Evolutionary conservation across 2,888 invertebrate species (phyloP).

Genomic region (Limnephilus lunatus): DNA sequence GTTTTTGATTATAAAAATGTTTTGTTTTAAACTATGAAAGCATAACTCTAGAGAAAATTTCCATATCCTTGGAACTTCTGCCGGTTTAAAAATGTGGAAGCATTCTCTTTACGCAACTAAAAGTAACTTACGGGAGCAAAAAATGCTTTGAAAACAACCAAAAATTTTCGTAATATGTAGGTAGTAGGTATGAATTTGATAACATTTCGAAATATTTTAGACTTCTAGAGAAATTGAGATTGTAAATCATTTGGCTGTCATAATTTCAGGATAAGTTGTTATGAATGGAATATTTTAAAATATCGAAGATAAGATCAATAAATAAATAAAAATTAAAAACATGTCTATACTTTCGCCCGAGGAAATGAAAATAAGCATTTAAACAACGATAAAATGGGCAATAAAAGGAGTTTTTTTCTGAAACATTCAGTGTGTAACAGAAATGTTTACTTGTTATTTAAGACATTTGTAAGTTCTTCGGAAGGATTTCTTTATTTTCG

Average conservation of each 20-base stretch:
- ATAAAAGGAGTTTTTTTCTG: not conserved
- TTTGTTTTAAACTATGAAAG: not conserved
- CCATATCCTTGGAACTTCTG: too few species aligned
- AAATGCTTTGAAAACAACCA: not conserved
- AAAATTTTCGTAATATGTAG: not conserved
- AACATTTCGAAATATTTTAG: not conserved
- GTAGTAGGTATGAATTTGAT: not conserved
- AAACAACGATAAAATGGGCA: not conserved
- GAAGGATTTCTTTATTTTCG: conserved; percentile 21
- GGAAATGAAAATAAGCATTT: not conserved
- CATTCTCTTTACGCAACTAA: not conserved
- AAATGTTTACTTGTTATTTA: conserved; percentile 4
- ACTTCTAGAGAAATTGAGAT: not conserved
- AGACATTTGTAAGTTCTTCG: conserved; percentile 1
- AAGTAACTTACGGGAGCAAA: not conserved
- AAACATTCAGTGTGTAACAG: conserved; percentile 8
- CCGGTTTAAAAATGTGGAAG: too few species aligned
- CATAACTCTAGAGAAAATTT: too few species aligned
- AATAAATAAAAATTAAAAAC: not conserved
- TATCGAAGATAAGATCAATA: not conserved
- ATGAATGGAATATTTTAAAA: too few species aligned
- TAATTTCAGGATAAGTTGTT: too few species aligned
- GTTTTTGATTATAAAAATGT: not conserved
- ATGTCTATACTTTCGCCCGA: not conserved
- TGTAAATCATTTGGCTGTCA: not conserved